Conservation (phyloP, 2,113 vertebrate genomes). For the Halichoeres trimaculatus region DNA sequence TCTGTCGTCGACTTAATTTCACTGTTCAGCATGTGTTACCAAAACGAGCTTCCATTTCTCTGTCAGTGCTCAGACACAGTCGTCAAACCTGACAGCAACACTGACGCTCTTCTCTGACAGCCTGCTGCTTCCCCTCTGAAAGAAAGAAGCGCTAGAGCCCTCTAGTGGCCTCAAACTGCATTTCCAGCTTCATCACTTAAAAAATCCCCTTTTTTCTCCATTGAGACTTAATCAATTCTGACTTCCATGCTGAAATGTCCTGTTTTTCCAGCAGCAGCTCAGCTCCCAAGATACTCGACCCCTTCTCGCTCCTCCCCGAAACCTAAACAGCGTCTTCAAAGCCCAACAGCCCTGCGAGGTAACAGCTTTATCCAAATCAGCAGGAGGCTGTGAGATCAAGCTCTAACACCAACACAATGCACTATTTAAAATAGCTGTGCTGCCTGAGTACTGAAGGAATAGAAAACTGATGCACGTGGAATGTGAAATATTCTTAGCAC, state of each 20-base stretch:
- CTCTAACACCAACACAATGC: constrained; percentile 11
- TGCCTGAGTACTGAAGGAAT: background rate
- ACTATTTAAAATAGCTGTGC: background rate
- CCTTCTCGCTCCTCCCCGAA: constrained; percentile 94
- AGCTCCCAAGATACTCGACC: constrained; percentile 90
- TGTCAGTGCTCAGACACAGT: constrained; percentile 27
- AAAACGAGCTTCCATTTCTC: constrained; percentile 20
- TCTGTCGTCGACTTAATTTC: constrained; percentile 27
- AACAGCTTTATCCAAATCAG: constrained; percentile 73
- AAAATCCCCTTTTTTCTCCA: constrained; percentile 4
- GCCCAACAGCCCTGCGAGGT: constrained; percentile 94
- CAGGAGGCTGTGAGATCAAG: constrained; percentile 36
- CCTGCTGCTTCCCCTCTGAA: constrained; percentile 10
- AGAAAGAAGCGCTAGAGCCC: constrained; percentile 39
- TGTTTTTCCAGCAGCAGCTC: constrained; percentile 91
- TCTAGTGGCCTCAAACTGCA: constrained; percentile 56
- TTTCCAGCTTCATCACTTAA: constrained; percentile 1
- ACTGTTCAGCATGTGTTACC: constrained; percentile 58
- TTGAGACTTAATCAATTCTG: constrained; percentile 27
- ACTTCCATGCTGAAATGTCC: constrained; percentile 79
- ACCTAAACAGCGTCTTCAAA: constrained; percentile 96
- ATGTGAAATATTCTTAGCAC: background rate
- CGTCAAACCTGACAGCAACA: constrained; percentile 5
- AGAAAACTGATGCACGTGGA: background rate
- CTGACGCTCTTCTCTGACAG: constrained; percentile 13